Percentiles rank a stretch among this genome's conserved stretches.
These are phyloP conservation scores for Archips crataeganus DNA, from an alignment of 2,888 invertebrate genomes.

Conservation along the genomic window DNA sequence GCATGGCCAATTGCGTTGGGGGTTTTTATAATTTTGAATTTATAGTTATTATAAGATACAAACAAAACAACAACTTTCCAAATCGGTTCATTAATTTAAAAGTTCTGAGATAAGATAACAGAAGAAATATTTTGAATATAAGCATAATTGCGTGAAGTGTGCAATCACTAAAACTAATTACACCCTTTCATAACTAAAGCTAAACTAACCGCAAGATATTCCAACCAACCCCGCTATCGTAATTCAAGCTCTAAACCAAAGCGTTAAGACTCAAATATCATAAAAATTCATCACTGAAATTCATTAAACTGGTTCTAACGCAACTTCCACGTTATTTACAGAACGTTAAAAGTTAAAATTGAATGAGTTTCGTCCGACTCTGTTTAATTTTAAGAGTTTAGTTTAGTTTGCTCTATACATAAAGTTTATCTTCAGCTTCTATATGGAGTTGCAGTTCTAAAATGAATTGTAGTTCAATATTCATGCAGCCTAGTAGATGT, in stretches of 20 bases:
- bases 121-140: too few species aligned
- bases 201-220: not conserved
- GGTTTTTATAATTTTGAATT: too few species aligned
- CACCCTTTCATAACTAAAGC: slow-evolving; percentile 6
- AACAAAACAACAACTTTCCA: too few species aligned
- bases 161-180: slow-evolving; percentile 14
- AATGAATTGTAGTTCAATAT: not conserved
- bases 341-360: slow-evolving; percentile 29
- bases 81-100: too few species aligned
- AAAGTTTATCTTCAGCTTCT: slow-evolving; percentile 3
- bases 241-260: slow-evolving; percentile 10
- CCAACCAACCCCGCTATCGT: not conserved
- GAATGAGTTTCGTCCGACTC: slow-evolving; percentile 12
- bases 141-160: too few species aligned
- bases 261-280: not conserved
- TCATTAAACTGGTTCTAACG: slow-evolving; percentile 7
- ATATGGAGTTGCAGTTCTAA: not conserved
- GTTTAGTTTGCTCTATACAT: not conserved
- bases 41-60: too few species aligned
- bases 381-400: slow-evolving; percentile 22
- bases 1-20: too few species aligned
- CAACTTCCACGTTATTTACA: slow-evolving; percentile 27
- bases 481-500: too few species aligned
- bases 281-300: not conserved
- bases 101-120: too few species aligned